Conservation (phyloP, 2,113 vertebrate species). For the Ceuthmochares aereus region DNA sequence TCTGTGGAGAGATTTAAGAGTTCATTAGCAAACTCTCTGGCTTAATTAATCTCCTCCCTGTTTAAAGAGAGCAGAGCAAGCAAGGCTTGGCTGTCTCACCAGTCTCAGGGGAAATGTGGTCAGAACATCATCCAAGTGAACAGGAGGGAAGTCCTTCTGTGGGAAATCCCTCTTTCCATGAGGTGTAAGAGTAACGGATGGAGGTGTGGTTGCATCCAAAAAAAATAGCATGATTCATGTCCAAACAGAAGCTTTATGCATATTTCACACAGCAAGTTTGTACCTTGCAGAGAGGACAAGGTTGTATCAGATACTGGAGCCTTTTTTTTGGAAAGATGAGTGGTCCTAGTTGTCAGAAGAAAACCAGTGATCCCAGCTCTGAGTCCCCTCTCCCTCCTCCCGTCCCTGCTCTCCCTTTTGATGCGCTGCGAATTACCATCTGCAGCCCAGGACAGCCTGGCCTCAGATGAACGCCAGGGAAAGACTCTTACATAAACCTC, state of each 20-base stretch:
- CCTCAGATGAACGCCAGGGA: constrained; percentile 52
- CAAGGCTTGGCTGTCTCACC: not conserved
- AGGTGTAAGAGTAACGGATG: not conserved
- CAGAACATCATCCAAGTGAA: not conserved
- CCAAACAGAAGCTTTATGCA: not conserved
- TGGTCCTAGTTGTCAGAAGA: not conserved
- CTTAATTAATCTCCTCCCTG: constrained; percentile 10
- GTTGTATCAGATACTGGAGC: not conserved
- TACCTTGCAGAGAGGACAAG: not conserved
- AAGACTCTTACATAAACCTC: constrained; percentile 64
- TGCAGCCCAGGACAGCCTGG: constrained; percentile 31
- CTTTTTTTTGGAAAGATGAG: not conserved
- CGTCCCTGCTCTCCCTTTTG: not conserved
- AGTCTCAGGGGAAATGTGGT: not conserved
- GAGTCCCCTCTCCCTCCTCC: not conserved
- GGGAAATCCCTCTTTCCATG: not conserved
- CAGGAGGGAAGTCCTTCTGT: not conserved
- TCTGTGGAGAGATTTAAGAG: not conserved
- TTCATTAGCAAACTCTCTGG: not conserved
- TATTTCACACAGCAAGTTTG: constrained; percentile 3
- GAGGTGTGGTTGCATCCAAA: not conserved
- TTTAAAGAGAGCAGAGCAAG: not conserved
- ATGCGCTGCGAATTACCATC: not conserved
- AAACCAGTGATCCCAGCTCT: not conserved
- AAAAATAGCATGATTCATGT: not conserved